Base-by-base conservation (phyloP, 2,113 vertebrate species). In the Clarias macrocephalus region DNA sequence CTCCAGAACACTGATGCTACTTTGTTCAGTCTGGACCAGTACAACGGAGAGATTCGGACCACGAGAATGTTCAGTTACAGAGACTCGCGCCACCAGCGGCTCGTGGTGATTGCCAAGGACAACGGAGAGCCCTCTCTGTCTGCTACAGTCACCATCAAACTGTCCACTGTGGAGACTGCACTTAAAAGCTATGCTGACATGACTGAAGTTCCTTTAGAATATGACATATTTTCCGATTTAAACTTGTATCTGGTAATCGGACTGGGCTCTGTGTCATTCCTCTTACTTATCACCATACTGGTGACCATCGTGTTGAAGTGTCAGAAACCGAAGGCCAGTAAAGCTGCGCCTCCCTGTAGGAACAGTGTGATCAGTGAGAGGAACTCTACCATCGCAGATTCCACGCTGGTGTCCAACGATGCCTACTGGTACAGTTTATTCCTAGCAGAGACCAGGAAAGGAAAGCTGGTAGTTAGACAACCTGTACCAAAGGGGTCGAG, bases 111-210 rank as follows among this genome's bases (percentile, higher is more conserved):
- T 81, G 94, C 95, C 85, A 86, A 91, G 23, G 95, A 96, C 0
- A 80, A 93, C 0, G 95, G 95, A 16, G 92, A 96, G 52, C 96
- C 96, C 0, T 91, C 96, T 8, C 95, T 97, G 75, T 97, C 97
- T 0, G 95, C 92, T 54, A 94, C 93, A 89, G 94, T 96, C 19
- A 95, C 96, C 86, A 94, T 95, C 33, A 95, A 94, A 82, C 90
- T 96, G 88, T 92, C 93, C 86, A 93, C 92, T 33, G 88, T 93
- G 90, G 92, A 93, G 86, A 94, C 90, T 23, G 92, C 87, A 0
- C 88, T 92, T 3, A 94, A 93, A 85, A 84, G 92, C 85, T 92
- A 93, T 85, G 89, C 93, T 84, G 93, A 94, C 85, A 93, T 96
- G 90, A 95, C 95, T 0, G 95, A 96, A 91, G 94, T 93, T 48